A percentile compares a stretch with the other conserved stretches of the same genome.
Evolutionary conservation across 2,888 invertebrate species (phyloP).

Genomic region (Venusia cambrica): DNA sequence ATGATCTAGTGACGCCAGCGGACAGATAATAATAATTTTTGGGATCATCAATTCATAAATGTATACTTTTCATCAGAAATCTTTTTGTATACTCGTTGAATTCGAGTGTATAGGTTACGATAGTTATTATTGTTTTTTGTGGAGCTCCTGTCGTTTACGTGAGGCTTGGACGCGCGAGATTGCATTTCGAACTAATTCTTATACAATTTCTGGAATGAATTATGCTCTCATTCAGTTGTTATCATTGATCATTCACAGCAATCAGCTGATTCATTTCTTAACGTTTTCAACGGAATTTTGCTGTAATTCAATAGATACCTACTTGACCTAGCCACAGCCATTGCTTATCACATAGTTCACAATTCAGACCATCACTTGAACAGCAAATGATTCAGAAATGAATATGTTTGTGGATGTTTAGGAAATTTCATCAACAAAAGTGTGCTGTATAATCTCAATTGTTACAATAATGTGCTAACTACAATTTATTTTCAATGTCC

Average conservation of each 20-base stretch:
- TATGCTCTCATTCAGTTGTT: constrained; percentile 12
- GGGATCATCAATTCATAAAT: constrained; percentile 37
- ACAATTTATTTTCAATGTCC: constrained; percentile 30
- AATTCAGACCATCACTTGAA: neutral
- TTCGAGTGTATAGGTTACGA: constrained; percentile 59
- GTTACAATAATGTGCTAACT: neutral
- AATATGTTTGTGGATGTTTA: neutral
- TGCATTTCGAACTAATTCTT: constrained; percentile 32
- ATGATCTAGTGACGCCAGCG: constrained; percentile 76
- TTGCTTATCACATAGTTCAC: constrained; percentile 8
- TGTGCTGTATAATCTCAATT: neutral
- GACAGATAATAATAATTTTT: constrained; percentile 48
- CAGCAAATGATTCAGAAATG: neutral
- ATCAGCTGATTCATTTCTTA: constrained; percentile 25
- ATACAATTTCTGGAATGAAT: constrained; percentile 25
- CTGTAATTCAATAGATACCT: constrained; percentile 4
- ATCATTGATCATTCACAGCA: constrained; percentile 11
- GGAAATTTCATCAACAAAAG: neutral
- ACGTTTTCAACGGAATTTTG: constrained; percentile 7
- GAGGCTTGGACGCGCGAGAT: constrained; percentile 46
- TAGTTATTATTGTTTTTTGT: constrained; percentile 56
- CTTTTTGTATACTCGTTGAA: constrained; percentile 18
- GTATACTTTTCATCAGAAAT: constrained; percentile 25
- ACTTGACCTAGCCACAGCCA: constrained; percentile 7
- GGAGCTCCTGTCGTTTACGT: constrained; percentile 54